Conservation (phyloP, 2,888 invertebrate genomes). For the Habroteleia sp. region DNA sequence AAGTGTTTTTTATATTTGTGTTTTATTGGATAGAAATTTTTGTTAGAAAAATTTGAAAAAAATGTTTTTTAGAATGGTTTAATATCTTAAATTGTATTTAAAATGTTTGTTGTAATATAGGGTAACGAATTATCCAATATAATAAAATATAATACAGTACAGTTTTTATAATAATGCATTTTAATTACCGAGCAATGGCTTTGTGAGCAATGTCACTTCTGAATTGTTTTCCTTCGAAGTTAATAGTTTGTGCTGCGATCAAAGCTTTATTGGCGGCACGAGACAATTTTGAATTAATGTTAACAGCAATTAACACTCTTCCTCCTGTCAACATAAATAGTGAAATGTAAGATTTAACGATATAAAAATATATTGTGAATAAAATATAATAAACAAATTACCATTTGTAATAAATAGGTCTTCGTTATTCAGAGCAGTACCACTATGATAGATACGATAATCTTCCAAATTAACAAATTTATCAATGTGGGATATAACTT, state of each 20-base stretch:
- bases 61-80: no score
- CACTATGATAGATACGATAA: slow-evolving; percentile 92
- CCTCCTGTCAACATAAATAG: slow-evolving; percentile 83
- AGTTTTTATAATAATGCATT: no score
- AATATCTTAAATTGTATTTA: no score
- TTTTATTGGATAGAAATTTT: no score
- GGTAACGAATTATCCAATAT: no score
- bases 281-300: slow-evolving; percentile 86
- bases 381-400: slow-evolving; percentile 46
- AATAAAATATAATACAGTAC: no score
- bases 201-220: slow-evolving; percentile 95
- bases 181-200: slow-evolving; percentile 87
- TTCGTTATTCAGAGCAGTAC: slow-evolving; percentile 83
- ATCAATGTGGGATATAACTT: slow-evolving; percentile 87
- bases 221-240: slow-evolving; percentile 92
- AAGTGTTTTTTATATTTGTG: no score
- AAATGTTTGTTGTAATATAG: no score
- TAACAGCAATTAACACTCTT: slow-evolving; percentile 92
- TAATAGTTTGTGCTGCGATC: slow-evolving; percentile 86
- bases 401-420: slow-evolving; percentile 89
- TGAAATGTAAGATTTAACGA: no score
- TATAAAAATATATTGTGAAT: not conserved
- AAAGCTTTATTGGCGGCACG: slow-evolving; percentile 89
- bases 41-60: no score
- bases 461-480: slow-evolving; percentile 82